phyloP scores from a whole-genome alignment of 1,140 invertebrate genomes.

The Hyphantria cunea region DNA sequence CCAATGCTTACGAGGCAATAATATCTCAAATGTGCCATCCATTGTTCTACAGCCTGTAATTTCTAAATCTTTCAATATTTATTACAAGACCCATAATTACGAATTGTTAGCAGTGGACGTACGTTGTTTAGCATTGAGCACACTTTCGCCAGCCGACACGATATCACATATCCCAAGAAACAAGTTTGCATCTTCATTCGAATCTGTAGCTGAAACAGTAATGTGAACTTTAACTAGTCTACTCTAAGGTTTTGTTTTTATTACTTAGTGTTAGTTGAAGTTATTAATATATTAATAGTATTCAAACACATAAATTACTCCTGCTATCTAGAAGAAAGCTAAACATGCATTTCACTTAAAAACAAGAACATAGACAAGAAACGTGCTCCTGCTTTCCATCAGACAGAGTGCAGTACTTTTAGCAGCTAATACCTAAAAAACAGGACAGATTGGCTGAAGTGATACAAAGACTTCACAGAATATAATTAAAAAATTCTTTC shows the following conservation, averaged over 20 bases:
- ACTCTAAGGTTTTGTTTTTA: no score
- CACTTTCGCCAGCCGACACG: constrained; percentile 18
- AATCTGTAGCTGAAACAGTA: constrained; percentile 2
- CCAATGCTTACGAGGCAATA: background rate
- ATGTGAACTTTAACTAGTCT: background rate
- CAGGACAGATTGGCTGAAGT: no score
- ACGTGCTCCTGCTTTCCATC: no score
- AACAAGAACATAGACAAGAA: no score
- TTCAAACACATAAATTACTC: background rate
- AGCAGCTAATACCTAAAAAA: no score
- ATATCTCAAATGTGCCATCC: background rate
- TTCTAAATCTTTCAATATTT: no score
- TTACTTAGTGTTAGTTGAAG: background rate
- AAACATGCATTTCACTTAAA: no score
- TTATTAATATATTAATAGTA: background rate
- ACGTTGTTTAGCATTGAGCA: constrained; percentile 5
- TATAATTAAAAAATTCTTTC: no score
- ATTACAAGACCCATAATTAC: background rate
- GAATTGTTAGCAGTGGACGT: background rate
- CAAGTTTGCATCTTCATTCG: constrained; percentile 6
- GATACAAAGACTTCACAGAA: no score
- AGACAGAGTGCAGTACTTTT: no score
- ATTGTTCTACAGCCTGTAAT: background rate
- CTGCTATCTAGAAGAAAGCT: no score
- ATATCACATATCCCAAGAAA: constrained; percentile 6